Evolutionary conservation across 2,797 vertebrate genomes (phyloP), one percentile per base, ranked within the genome.

Genomic region (Cheirogaleus major): DNA sequence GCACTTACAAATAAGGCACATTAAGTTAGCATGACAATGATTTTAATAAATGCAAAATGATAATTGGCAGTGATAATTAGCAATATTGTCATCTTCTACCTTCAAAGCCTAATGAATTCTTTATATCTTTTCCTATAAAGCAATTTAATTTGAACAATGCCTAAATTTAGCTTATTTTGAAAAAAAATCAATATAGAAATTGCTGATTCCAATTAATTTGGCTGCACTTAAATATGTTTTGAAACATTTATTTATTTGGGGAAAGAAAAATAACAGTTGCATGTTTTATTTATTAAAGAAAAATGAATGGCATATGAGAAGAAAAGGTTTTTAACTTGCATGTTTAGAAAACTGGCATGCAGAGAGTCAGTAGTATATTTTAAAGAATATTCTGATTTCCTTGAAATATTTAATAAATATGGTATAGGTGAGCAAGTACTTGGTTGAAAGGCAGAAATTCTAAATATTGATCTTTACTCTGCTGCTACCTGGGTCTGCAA

Each of bases 31-130:
- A 27, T 38, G 76, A 69, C 27, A 65, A 35, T 65, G 35, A 72
- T 73, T 85, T 85, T 76, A 81, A 92, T 83, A 95, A 75, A 70
- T 30, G 17, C 23, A 75, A 89, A 84, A 69, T 52, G 55, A 67
- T 41, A 72, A 72, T 10, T 75, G 35, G n/a, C 35, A 52, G 61
- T 12, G 11, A 27, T 27, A 67, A 72, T 30, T 38, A 50, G 50
- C 43, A 27, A 59, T 52, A 55, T 67, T n/a, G 86, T 72, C 41
- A 93, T 61, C 52, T 78, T 79, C 43, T 27, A 73, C 35, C 35
- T 78, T 15, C 11, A 79, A 81, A 82, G 5, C 5, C 32, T 86
- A 63, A 41, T 67, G 30, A 89, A 43, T 45, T 61, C 52, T 78
- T 80, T 59, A 3, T 38, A 83, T 73, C 22, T 81, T 61, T 61